phyloP scores from a whole-genome alignment of 2,797 vertebrate genomes.

The Lacerta bilineata region DNA sequence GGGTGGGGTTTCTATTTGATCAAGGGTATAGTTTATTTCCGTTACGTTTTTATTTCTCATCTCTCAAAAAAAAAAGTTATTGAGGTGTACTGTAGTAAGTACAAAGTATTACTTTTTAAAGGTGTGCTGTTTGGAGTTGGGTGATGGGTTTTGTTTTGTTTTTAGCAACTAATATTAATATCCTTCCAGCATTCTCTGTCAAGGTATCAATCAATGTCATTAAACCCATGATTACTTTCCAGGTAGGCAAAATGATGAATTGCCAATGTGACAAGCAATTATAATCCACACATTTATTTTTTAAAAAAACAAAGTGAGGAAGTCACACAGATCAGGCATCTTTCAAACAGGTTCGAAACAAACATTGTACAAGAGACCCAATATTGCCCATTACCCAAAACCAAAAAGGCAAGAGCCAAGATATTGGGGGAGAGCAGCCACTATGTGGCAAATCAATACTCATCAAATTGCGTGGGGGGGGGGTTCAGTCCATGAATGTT shows the following conservation, averaged over 20 bases:
- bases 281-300: background rate
- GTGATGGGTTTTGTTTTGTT: background rate
- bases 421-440: background rate
- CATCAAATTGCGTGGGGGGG: background rate
- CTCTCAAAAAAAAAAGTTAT: background rate
- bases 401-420: background rate
- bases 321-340: background rate
- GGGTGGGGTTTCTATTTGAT: background rate
- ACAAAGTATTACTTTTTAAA: background rate
- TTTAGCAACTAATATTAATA: background rate
- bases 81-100: background rate
- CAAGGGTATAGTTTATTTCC: background rate
- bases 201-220: constrained; percentile 28
- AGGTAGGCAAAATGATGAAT: constrained; percentile 31
- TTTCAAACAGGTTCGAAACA: background rate
- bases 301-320: background rate
- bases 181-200: background rate
- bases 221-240: constrained; percentile 16
- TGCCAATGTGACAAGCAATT: constrained; percentile 31
- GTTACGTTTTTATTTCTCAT: background rate
- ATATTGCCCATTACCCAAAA: background rate
- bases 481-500: no score
- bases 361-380: background rate
- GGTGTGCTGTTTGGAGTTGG: background rate
- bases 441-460: background rate